Evolutionary conservation across 2,797 vertebrate genomes (phyloP), one percentile per base, ranked within the genome.

Genomic region (Phrynocephalus vlangalii): DNA sequence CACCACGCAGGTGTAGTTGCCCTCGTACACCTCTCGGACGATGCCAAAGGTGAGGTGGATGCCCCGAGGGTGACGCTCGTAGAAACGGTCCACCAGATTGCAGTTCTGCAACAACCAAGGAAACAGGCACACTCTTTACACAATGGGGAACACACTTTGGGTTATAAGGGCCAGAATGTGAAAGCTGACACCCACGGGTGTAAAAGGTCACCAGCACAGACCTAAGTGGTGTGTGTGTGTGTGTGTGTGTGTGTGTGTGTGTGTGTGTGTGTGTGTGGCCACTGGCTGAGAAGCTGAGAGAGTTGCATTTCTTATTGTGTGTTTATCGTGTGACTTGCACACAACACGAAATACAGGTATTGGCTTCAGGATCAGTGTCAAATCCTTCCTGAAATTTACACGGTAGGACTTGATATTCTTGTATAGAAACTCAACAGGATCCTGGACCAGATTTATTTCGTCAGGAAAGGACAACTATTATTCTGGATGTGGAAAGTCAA

Each of bases 1-100:
- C 28, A 98, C 97, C 2, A 95, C 92, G 73, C 98, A 99, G 1
- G 96, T 97, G 85, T 99, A 99, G 7, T 96, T 89, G 3, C 97
- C 98, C 26, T 90, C 72, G 1, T 94, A 97, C 0, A 0, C 0
- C 0, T 48, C 13, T 3, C 79, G 1, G 92, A 98, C 97, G 75
- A 91, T 16, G 79, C 85, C 18, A 7, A 99, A 92, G 48, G 85
- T 86, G 72, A 99, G 92, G 2, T 60, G 52, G 71, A 96, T 90
- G n/a, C 93, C 96, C 0, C 93, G 60, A 0, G 95, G 91, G 1
- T 85, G 0, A 3, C 95, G 90, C 11, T 96, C 96, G 75, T 79
- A 0, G 90, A 95, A 97, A n/a, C n/a, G 1, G 15, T 94, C 1
- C 88, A 97, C 85, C 1, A 85, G 88, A 0, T 0, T 15, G 91